A percentile compares a stretch with the other conserved stretches of the same genome.
Conservation (phyloP, 2,113 vertebrate genomes). For the Lepus europaeus region DNA sequence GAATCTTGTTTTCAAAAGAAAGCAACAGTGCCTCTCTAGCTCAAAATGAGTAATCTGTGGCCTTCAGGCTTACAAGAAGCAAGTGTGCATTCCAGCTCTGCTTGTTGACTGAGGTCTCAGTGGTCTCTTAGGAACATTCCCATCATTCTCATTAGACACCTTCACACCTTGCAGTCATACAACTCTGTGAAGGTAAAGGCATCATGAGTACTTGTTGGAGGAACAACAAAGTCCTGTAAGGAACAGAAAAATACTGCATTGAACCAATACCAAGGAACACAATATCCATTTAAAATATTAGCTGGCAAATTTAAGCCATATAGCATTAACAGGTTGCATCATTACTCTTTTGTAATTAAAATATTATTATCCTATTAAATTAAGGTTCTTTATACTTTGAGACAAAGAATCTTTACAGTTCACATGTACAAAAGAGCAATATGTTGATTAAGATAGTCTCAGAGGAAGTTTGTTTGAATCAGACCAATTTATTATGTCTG, state of each 20-base stretch:
- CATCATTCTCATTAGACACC: rapidly evolving
- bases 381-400: background rate
- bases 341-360: background rate
- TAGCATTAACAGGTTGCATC: background rate
- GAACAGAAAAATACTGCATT: background rate
- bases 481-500: background rate
- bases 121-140: background rate
- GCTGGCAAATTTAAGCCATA: background rate
- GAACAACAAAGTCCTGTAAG: background rate
- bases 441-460: background rate
- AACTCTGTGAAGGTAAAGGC: background rate
- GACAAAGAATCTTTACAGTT: background rate
- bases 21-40: slow-evolving; percentile 15
- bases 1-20: background rate
- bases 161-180: background rate
- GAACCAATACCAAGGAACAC: background rate
- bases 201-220: background rate
- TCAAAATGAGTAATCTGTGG: slow-evolving; percentile 14
- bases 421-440: background rate
- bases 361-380: background rate
- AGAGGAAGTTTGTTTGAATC: slow-evolving; percentile 12
- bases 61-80: background rate
- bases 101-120: slow-evolving; percentile 30
- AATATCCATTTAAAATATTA: background rate
- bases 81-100: background rate